These are phyloP conservation scores for Norana najaformis DNA, from an alignment of 2,888 invertebrate species.

Conservation along the genomic window DNA sequence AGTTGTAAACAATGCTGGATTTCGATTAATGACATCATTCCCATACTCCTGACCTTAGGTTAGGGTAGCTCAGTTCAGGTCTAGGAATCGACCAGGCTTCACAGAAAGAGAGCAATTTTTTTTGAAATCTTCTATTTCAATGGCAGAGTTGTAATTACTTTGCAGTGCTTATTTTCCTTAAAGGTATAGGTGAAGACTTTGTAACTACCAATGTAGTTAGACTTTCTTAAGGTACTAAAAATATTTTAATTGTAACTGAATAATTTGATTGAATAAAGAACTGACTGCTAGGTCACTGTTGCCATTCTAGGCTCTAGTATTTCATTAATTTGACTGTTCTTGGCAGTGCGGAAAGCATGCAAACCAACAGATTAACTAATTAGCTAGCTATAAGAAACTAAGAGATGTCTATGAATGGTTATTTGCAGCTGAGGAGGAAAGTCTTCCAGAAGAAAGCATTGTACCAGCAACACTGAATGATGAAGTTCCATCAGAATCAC, in stretches of 20 bases:
- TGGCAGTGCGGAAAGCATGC: background rate
- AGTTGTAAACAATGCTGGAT: background rate
- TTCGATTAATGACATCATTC: background rate
- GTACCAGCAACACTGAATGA: background rate
- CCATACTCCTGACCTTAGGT: background rate
- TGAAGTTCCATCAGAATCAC: background rate
- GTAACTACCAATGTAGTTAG: background rate
- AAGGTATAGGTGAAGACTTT: background rate
- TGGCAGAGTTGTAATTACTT: background rate
- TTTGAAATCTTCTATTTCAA: background rate
- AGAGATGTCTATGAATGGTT: background rate
- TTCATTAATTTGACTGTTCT: background rate
- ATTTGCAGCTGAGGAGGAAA: background rate
- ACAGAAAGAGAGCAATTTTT: background rate
- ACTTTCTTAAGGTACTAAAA: background rate
- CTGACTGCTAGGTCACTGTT: accelerated
- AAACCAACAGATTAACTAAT: background rate
- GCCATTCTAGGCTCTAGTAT: background rate
- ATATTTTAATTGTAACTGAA: background rate
- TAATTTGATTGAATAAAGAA: background rate
- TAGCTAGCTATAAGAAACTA: background rate
- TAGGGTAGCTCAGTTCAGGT: background rate
- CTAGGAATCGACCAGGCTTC: background rate
- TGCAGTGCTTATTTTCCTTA: background rate
- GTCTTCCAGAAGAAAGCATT: constrained; percentile 6